Evolutionary conservation across 2,888 invertebrate species (phyloP).

Genomic region (Lepidocyrtoides sp.): DNA sequence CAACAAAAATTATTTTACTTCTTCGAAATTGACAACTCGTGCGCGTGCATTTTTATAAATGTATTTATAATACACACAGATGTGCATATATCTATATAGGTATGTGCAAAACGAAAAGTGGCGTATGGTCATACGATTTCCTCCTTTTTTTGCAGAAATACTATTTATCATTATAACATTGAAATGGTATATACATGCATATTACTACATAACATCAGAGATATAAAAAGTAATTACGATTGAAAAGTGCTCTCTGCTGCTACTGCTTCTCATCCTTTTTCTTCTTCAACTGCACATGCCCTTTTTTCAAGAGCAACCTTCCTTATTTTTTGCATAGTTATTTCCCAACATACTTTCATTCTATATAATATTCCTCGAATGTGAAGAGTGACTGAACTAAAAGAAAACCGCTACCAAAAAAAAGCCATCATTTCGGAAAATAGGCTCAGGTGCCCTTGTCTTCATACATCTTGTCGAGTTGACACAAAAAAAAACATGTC

Average conservation of each 20-base stretch:
- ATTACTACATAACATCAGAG: too few species aligned
- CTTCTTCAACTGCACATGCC: not conserved
- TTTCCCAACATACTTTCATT: not conserved
- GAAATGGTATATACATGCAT: not conserved
- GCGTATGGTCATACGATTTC: not conserved
- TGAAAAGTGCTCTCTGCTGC: constrained; percentile 15
- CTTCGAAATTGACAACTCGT: constrained; percentile 27
- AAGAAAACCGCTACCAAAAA: not conserved
- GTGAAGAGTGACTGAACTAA: not conserved
- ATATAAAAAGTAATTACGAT: constrained; percentile 40
- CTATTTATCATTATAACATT: not conserved
- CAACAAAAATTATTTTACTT: not conserved
- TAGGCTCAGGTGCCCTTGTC: constrained; percentile 63
- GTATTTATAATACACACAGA: not conserved
- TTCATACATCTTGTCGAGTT: constrained; percentile 48
- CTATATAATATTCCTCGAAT: not conserved
- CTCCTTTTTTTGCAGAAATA: not conserved
- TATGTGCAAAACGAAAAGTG: not conserved
- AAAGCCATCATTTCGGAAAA: constrained; percentile 47
- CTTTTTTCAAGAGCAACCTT: constrained; percentile 21
- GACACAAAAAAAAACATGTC: constrained; percentile 52
- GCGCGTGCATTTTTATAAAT: not conserved
- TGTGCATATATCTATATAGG: not conserved
- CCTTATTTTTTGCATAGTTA: not conserved
- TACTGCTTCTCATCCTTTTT: not conserved